These are phyloP conservation scores for Dunckerocampus dactyliophorus DNA, from an alignment of 2,113 vertebrate species.

Conservation along the genomic window DNA sequence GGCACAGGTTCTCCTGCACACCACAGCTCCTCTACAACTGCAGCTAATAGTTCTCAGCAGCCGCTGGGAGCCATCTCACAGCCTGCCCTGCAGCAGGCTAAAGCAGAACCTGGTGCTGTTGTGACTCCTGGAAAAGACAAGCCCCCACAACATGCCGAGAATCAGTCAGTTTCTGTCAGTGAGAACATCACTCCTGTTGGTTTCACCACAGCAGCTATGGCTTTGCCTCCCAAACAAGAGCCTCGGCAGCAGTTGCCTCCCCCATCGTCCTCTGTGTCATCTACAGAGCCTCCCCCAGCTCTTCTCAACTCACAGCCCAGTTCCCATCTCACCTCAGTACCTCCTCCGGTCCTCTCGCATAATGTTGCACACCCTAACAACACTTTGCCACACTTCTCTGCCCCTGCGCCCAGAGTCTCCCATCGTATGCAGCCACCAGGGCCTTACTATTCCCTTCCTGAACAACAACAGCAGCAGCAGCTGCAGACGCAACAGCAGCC, in stretches of 20 bases:
- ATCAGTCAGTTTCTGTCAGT: conserved; percentile 40
- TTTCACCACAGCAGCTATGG: conserved; percentile 62
- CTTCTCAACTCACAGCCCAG: conserved; percentile 76
- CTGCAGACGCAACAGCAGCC: conserved; percentile 68
- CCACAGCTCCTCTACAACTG: conserved; percentile 61
- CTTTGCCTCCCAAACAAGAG: conserved; percentile 71
- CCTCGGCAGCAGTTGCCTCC: conserved; percentile 76
- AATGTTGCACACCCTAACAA: conserved; percentile 74
- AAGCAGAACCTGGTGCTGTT: conserved; percentile 76
- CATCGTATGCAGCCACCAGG: conserved; percentile 89
- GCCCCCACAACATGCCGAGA: conserved; percentile 46
- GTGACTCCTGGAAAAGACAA: conserved; percentile 81
- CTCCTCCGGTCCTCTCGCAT: conserved; percentile 73
- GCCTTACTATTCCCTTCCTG: conserved; percentile 86
- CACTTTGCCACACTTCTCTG: conserved; percentile 90
- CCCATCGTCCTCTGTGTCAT: conserved; percentile 73
- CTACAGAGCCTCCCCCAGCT: conserved; percentile 52
- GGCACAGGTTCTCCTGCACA: conserved; percentile 63
- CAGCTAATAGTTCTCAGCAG: conserved; percentile 73
- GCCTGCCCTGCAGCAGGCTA: conserved; percentile 51
- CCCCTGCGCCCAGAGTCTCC: conserved; percentile 80
- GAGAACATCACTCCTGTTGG: conserved; percentile 63
- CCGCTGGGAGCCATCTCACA: conserved; percentile 66
- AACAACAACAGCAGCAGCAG: conserved; percentile 78
- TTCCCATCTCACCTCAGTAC: conserved; percentile 73